Base-by-base conservation (phyloP, 2,113 vertebrate species). In the Actenoides hombroni region DNA sequence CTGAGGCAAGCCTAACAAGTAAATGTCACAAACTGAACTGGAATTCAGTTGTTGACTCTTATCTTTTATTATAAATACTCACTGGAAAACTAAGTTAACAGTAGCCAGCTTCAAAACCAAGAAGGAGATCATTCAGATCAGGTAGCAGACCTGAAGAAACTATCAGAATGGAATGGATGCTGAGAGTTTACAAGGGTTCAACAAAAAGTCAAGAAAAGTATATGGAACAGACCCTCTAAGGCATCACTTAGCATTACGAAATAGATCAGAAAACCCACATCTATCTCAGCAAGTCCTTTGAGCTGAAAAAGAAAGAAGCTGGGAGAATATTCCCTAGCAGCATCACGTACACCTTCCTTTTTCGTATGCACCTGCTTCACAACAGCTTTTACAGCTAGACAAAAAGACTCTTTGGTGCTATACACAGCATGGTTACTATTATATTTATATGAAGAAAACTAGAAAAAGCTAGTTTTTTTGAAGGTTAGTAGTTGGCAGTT, bases 341-440 rank as follows among this genome's bases (percentile, higher is more conserved):
- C 23, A 83, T 6, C 35, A 60, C 0, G 0, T 37, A 56, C 33
- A 8, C 19, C 20, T 60, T 8, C 3, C 7, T 15, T 68, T 51
- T 70, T 31, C 23, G 16, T 39, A 61, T 4, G 6, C 24, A 33
- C 5, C 13, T 48, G 59, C 33, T 57, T 86, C 37, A 14, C 2
- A 10, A n/a, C 37, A 40, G 42, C 35, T 77, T 83, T 74, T 57
- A 74, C 29, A 70, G 48, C 35, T 16, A 42, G 6, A 29, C 5
- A 83, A 46, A 69, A 37, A 46, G 7, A 71, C 49, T 44, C 2
- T n/a, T 74, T 70, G 1, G 4, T 39, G 8, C 1, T 3, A 63
- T 3, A 77, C 6, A 3, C 31, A 64, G 8, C n/a, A 37, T 2
- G 1, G 13, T 33, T 78, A 44, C 24, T 28, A n/a, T 12, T 44